phyloP scores from a whole-genome alignment of 2,888 invertebrate species.

The Apoda limacodes region DNA sequence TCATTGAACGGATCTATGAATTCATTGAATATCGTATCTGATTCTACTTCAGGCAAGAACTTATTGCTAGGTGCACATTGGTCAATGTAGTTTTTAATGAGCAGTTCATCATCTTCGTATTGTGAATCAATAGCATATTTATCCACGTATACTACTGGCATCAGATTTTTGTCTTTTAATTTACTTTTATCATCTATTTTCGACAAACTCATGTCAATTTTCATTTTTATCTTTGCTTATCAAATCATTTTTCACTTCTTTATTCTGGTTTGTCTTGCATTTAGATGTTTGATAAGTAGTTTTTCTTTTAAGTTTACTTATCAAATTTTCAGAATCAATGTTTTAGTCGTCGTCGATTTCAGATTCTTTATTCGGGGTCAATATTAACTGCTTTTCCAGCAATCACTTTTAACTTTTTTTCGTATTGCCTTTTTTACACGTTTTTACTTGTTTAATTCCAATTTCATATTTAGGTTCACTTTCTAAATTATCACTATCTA shows the following conservation, averaged over 20 bases:
- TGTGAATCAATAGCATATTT: slow-evolving; percentile 1
- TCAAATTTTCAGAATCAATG: slow-evolving; percentile 3
- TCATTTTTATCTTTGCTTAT: slow-evolving; percentile 1
- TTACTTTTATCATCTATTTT: slow-evolving; percentile 2
- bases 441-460: too few species aligned
- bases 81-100: too few species aligned
- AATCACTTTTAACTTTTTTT: slow-evolving; percentile 2
- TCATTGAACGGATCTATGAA: slow-evolving; percentile 2
- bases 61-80: too few species aligned
- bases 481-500: slow-evolving; percentile 4
- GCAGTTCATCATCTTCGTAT: slow-evolving; percentile 1
- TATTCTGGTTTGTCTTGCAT: slow-evolving; percentile 2
- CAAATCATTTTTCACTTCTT: neutral
- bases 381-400: slow-evolving; percentile 2
- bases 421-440: slow-evolving; percentile 1
- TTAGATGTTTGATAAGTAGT: slow-evolving; percentile 1
- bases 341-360: neutral
- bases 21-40: slow-evolving; percentile 1
- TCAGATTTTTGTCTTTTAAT: slow-evolving; percentile 1
- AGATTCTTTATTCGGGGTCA: too few species aligned
- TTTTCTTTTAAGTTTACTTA: neutral
- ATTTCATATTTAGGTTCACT: slow-evolving; percentile 1
- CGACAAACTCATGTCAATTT: neutral
- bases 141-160: slow-evolving; percentile 3
- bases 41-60: slow-evolving; percentile 1